Base-by-base conservation (phyloP, 1,140 invertebrate genomes). In the Cyclina sinensis region DNA sequence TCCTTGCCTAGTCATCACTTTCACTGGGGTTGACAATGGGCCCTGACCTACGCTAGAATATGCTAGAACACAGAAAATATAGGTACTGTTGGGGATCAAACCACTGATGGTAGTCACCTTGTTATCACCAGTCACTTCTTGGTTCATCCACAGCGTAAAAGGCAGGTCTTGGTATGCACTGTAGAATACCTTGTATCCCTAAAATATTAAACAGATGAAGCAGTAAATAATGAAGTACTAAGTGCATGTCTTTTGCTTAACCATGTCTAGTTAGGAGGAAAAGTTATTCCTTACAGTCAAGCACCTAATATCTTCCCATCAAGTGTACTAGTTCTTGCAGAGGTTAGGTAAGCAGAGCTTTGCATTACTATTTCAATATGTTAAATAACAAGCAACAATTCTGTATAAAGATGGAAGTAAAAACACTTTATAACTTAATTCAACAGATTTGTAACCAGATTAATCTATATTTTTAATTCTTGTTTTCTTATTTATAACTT, bases 121-220 rank as follows among this genome's bases (percentile, higher is more conserved):
- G n/a, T n/a, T n/a, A n/a, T n/a, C n/a, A n/a, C n/a, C n/a, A n/a
- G n/a, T n/a, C n/a, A n/a, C 90, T 39, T 92, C 91, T 11, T 98
- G 98, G 11, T 98, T 97, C 89, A 98, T 97, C 99, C 99, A 99
- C 18, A 97, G 97, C 39, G 97, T 97, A 96, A 99, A 97, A 5
- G 97, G 97, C 68, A 98, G 97, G 91, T 97, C 97, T 30, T 98
- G 97, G 93, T 98, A 97, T 91, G 97, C 97, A 11, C 98, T 99
- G 96, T 99, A 99, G 95, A 98, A 99, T 78, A 99, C 98, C 96
- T 99, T 99, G 96, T 99, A 99, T 90, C 98, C 98, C 98, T 99
- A 95, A 95, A 95, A 78, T 39, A 65, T 65, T 4, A 30, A 9
- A 65, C 11, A 65, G 7, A 18, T 5, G 32, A 65, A 65, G 57